Evolutionary conservation across 2,113 vertebrate genomes (phyloP), one percentile per base, ranked within the genome.

Genomic region (Ciconia maguari): DNA sequence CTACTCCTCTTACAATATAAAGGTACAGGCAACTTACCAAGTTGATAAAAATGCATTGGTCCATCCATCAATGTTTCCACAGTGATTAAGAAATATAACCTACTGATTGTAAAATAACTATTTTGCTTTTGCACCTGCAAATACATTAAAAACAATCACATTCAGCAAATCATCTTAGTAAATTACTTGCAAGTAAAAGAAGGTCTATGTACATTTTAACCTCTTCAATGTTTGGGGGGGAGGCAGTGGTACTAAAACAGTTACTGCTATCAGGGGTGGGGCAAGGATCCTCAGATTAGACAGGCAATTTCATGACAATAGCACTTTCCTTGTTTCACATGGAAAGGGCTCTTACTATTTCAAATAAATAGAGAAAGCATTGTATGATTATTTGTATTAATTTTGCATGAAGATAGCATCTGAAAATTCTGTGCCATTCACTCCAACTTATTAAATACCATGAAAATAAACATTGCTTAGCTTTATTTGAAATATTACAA

Each of bases 1-100:
- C 22, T 60, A 42, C 30, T 60, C 5, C 30, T 60, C 32, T 68
- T 27, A 61, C 5, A 36, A 13, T 10, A 60, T 20, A 55, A 48
- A 64, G 27, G 27, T 7, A 49, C 38, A 66, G 26, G 46, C 14
- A 77, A 86, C 97, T 96, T 13, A 97, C 97, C 92, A 46, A 97
- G 48, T 11, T 68, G 92, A 54, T 7, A 78, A 52, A 95, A 79
- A 83, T 4, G 25, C 57, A 85, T 10, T 72, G 74, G 74, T 92
- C 90, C 68, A 54, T 19, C 70, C 95, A 89, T 96, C n/a, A 58
- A 76, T 48, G 24, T 2, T 82, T 51, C 18, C 74, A 12, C 9
- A 60, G 55, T 34, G 16, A 58, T 89, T 32, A 95, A 70, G 66
- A 97, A 54, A 20, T 3, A 41, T 48, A 81, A 44, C n/a, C 49